phyloP scores from a whole-genome alignment of 2,797 vertebrate species.

The Eospalax fontanierii region DNA sequence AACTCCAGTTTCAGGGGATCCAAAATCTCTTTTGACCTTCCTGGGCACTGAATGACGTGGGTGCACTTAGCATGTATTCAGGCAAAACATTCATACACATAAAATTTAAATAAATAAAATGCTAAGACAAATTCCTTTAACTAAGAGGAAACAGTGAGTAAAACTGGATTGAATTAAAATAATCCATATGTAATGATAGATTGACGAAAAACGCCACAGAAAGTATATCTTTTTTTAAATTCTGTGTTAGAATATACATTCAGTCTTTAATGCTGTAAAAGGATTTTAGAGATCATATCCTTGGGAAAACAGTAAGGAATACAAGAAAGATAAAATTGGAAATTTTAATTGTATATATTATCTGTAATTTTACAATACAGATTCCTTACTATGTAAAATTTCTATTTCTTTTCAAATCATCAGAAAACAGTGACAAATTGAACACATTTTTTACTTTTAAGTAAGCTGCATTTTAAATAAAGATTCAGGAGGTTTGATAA shows the following conservation, averaged over 20 bases:
- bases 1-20: too few relatives aligned
- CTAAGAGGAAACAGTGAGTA: conserved; percentile 7
- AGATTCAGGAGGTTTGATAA: not conserved
- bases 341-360: not conserved
- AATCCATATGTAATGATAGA: not conserved
- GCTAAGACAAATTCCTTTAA: conserved; percentile 15
- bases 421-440: too few relatives aligned
- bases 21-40: too few relatives aligned
- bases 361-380: conserved; percentile 1
- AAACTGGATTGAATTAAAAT: not conserved
- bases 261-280: conserved; percentile 42
- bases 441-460: not conserved
- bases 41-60: too few relatives aligned
- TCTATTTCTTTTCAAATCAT: conserved; percentile 1
- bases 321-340: not conserved
- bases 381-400: conserved; percentile 20
- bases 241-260: not conserved
- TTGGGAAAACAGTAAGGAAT: conserved; percentile 41
- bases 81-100: too few relatives aligned
- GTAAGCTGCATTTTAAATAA: conserved; percentile 6
- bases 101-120: too few relatives aligned
- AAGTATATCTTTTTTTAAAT: not conserved
- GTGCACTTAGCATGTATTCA: too few relatives aligned
- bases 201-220: not conserved
- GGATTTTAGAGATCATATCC: not conserved